phyloP scores from a whole-genome alignment of 2,113 vertebrate species.

The Sterrhoptilus dennistouni region DNA sequence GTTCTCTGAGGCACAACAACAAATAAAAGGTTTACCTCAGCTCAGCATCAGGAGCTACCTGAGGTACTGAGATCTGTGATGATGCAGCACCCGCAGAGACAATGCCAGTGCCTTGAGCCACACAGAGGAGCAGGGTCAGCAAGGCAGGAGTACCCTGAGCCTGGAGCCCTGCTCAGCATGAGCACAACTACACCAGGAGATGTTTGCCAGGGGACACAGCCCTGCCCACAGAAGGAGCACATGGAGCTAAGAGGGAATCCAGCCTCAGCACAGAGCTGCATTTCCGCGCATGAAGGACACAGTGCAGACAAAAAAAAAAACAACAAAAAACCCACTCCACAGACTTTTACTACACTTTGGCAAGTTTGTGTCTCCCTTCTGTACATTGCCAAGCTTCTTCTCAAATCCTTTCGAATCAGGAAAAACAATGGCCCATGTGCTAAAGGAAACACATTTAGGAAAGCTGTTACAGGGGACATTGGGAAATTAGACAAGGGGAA shows the following conservation, averaged over 20 bases:
- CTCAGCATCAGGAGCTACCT: neutral
- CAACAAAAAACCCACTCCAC: neutral
- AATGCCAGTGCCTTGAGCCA: neutral
- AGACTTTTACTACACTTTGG: neutral
- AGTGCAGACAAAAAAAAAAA: neutral
- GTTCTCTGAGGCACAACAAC: neutral
- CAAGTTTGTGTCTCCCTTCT: neutral
- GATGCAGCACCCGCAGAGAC: neutral
- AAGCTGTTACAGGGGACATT: neutral
- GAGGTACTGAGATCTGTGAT: neutral
- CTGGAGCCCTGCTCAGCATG: neutral
- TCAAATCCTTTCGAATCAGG: neutral
- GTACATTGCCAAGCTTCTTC: neutral
- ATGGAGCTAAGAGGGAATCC: neutral
- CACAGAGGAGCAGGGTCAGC: neutral
- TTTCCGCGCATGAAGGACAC: neutral
- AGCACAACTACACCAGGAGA: neutral
- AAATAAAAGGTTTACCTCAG: neutral
- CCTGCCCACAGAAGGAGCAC: neutral
- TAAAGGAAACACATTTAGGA: neutral
- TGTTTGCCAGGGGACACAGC: neutral
- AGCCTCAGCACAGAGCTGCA: neutral
- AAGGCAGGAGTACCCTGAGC: neutral
- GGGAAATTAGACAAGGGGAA: neutral
- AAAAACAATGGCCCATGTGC: neutral